Percentiles rank a stretch among this genome's conserved stretches.
Conservation (phyloP, 2,113 vertebrate genomes). For the Picathartes gymnocephalus region DNA sequence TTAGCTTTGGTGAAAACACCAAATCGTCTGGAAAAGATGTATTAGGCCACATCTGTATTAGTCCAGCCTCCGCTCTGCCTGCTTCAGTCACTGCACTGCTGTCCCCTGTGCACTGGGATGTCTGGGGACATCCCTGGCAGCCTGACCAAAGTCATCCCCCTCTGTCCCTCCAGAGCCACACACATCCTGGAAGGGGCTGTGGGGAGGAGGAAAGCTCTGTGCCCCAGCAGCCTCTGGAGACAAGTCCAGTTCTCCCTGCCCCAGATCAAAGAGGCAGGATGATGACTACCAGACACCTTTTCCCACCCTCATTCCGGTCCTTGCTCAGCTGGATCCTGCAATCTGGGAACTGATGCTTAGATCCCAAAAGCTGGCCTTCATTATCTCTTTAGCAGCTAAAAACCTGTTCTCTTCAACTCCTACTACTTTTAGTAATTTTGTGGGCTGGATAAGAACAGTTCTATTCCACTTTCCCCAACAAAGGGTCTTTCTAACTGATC, state of each 20-base stretch:
- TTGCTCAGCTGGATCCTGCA: background rate
- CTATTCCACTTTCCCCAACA: background rate
- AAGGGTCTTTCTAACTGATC: slow-evolving; percentile 34
- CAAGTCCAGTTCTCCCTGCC: background rate
- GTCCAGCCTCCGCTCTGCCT: background rate
- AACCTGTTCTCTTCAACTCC: background rate
- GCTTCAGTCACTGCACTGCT: background rate
- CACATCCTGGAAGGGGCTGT: background rate
- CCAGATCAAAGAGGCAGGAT: background rate
- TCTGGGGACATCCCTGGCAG: background rate
- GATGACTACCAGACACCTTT: slow-evolving; percentile 21
- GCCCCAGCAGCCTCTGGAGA: background rate
- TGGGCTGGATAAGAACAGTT: background rate
- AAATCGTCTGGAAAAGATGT: background rate
- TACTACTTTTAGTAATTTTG: background rate
- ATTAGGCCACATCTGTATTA: background rate
- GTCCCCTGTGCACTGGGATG: background rate
- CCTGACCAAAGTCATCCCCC: background rate
- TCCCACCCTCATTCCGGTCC: background rate
- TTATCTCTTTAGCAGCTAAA: background rate
- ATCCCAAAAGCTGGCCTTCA: slow-evolving; percentile 19
- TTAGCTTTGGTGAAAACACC: background rate
- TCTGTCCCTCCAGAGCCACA: background rate
- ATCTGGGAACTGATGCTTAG: slow-evolving; percentile 21
- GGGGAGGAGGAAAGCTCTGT: background rate